These are phyloP conservation scores for Scaptomyza caliginosa DNA, from an alignment of 2,888 invertebrate species.

Conservation along the genomic window DNA sequence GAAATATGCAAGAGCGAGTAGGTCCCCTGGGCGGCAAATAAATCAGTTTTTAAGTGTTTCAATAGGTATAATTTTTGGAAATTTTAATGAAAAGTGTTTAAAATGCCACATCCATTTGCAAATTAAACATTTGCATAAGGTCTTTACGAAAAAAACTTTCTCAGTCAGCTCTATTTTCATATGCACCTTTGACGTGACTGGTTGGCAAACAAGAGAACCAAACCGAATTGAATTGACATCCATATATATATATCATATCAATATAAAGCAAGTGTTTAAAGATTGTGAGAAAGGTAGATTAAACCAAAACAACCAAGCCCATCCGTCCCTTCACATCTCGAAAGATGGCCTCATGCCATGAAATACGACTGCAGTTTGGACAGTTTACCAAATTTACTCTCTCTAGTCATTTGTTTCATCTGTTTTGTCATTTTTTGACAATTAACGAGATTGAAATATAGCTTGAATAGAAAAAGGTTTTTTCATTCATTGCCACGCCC, in stretches of 20 bases:
- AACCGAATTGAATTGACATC: slow-evolving; percentile 34
- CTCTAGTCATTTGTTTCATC: neutral
- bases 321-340: slow-evolving; percentile 16
- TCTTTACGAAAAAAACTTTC: slow-evolving; percentile 39
- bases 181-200: slow-evolving; percentile 42
- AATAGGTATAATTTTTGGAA: too few species aligned
- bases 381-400: slow-evolving; percentile 11
- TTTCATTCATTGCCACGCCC: slow-evolving; percentile 37
- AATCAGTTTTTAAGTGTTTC: too few species aligned
- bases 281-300: slow-evolving; percentile 63
- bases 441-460: slow-evolving; percentile 24
- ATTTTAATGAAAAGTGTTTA: too few species aligned
- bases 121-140: slow-evolving; percentile 21
- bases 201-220: slow-evolving; percentile 11
- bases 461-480: slow-evolving; percentile 27
- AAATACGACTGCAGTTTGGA: slow-evolving; percentile 49
- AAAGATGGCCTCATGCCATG: slow-evolving; percentile 18
- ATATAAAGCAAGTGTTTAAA: slow-evolving; percentile 53
- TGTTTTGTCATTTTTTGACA: slow-evolving; percentile 13
- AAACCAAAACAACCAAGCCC: neutral
- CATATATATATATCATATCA: slow-evolving; percentile 56
- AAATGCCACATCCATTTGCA: neutral
- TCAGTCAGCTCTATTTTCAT: slow-evolving; percentile 13
- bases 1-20: too few species aligned
- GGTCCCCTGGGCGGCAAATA: too few species aligned